phyloP scores from a whole-genome alignment of 2,888 invertebrate species.

The Agrilus cyanescens region DNA sequence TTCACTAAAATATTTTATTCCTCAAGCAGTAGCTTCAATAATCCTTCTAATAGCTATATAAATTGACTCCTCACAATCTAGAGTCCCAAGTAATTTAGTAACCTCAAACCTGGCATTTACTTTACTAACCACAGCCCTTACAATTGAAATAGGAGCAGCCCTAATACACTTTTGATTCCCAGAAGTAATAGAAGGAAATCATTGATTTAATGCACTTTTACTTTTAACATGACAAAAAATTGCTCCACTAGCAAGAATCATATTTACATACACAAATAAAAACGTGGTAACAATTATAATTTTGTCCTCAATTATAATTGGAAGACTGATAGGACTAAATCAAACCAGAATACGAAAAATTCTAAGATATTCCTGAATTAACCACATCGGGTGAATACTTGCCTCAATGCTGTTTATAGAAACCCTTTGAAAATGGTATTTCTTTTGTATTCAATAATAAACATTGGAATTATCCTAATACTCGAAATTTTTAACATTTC shows the following conservation, averaged over 20 bases:
- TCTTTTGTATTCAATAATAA: conserved; percentile 36
- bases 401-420: conserved; percentile 15
- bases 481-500: conserved; percentile 39
- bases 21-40: conserved; percentile 46
- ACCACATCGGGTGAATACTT: conserved; percentile 45
- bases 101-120: no score
- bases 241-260: conserved; percentile 45
- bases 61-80: conserved; percentile 31
- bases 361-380: conserved; percentile 51
- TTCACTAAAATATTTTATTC: conserved; percentile 49
- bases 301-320: conserved; percentile 37
- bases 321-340: conserved; percentile 40
- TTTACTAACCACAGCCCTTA: conserved; percentile 26
- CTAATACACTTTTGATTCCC: conserved; percentile 51
- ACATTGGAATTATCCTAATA: conserved; percentile 34
- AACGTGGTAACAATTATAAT: no score
- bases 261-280: no score
- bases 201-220: conserved; percentile 44
- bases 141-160: conserved; percentile 45
- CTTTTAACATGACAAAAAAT: conserved; percentile 55
- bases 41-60: conserved; percentile 43
- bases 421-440: conserved; percentile 19
- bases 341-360: conserved; percentile 40
- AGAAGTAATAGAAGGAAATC: conserved; percentile 45
- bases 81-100: no score